Percentiles rank a stretch among this genome's conserved stretches.
Conservation (phyloP, 2,113 vertebrate species). For the Centropus bengalensis region DNA sequence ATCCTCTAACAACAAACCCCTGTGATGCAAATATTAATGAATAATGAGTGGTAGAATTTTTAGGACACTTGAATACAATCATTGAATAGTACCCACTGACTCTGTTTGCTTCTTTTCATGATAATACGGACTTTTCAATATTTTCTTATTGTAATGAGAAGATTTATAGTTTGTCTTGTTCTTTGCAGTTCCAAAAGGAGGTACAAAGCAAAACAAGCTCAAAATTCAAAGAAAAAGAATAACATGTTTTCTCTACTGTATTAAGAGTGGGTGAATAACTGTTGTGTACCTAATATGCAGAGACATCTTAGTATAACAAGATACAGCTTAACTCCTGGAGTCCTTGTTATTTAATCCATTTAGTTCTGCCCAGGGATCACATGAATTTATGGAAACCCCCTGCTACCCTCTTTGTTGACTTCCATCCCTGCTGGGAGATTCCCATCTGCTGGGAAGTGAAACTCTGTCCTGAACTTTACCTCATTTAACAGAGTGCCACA, state of each 20-base stretch:
- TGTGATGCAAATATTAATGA: neutral
- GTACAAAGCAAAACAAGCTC: neutral
- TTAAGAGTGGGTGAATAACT: conserved; percentile 15
- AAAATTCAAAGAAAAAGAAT: neutral
- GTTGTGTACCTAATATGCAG: neutral
- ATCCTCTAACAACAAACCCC: neutral
- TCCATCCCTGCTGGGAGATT: conserved; percentile 72
- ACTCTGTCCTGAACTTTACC: conserved; percentile 61
- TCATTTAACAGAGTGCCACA: conserved; percentile 49
- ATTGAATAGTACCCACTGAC: neutral
- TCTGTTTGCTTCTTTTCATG: neutral
- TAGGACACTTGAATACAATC: neutral
- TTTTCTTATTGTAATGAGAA: neutral
- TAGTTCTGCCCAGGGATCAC: conserved; percentile 64
- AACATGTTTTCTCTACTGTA: neutral
- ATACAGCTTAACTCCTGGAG: conserved; percentile 60
- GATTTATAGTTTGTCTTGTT: neutral
- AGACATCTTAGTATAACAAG: conserved; percentile 56
- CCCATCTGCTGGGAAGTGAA: conserved; percentile 68
- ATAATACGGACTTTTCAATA: neutral
- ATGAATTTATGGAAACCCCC: conserved; percentile 58
- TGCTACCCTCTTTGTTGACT: conserved; percentile 71
- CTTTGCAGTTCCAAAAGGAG: neutral
- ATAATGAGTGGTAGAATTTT: neutral
- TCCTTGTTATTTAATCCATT: conserved; percentile 73